phyloP scores from a whole-genome alignment of 2,888 invertebrate genomes.

The Cephalotes varians region DNA sequence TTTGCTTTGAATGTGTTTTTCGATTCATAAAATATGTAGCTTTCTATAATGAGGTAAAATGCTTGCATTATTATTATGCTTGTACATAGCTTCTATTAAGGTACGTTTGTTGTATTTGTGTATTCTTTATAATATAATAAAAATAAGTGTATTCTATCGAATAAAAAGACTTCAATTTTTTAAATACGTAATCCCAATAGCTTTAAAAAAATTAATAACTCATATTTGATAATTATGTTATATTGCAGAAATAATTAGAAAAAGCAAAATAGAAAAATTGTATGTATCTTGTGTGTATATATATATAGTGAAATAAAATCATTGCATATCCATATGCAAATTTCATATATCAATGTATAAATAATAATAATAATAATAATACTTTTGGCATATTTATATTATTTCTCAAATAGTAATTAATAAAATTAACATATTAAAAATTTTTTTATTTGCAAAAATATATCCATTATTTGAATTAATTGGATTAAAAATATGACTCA shows the following conservation, averaged over 20 bases:
- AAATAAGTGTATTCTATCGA: neutral
- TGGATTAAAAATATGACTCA: neutral
- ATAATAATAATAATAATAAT: neutral
- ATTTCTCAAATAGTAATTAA: neutral
- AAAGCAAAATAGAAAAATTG: neutral
- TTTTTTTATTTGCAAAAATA: neutral
- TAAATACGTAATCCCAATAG: neutral
- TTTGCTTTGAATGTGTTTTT: constrained; percentile 45
- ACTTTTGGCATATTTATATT: neutral
- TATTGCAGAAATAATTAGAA: neutral
- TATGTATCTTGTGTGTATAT: neutral
- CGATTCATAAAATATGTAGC: constrained; percentile 43
- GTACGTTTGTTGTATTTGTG: neutral
- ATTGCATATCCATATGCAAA: neutral
- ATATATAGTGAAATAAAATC: neutral
- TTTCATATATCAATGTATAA: neutral
- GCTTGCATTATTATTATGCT: neutral
- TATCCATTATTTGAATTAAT: neutral
- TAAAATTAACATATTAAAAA: neutral
- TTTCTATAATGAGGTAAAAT: constrained; percentile 39
- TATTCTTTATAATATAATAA: neutral
- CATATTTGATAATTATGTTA: neutral
- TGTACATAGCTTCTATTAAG: neutral
- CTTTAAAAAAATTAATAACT: neutral
- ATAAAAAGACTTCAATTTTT: neutral